Conservation (phyloP, 2,797 vertebrate genomes). For the Molossus molossus region DNA sequence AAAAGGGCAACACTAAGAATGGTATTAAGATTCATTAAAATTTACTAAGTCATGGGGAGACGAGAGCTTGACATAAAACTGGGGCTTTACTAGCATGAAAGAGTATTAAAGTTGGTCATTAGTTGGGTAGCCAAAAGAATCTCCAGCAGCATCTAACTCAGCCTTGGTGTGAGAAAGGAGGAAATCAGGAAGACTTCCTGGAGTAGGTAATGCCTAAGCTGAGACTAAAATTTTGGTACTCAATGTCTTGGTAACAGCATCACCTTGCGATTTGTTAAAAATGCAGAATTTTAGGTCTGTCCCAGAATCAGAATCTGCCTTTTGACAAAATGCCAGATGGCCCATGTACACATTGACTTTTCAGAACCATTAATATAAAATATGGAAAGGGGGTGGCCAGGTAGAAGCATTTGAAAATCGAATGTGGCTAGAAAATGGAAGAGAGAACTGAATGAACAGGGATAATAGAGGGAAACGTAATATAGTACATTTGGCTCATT, state of each 20-base stretch:
- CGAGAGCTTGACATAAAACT: not conserved
- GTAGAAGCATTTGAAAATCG: not conserved
- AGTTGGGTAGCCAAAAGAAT: not conserved
- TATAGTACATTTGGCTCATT: not conserved
- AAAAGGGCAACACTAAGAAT: not conserved
- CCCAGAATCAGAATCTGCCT: not conserved
- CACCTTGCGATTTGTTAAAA: not conserved
- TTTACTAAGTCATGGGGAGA: not conserved
- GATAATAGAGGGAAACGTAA: not conserved
- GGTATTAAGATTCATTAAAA: constrained; percentile 26
- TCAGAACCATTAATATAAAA: not conserved
- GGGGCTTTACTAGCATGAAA: not conserved
- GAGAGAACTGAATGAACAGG: not conserved
- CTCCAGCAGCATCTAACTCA: not conserved
- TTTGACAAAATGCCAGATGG: not conserved
- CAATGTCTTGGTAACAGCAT: not conserved
- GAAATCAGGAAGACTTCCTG: not conserved
- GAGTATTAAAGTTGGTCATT: constrained; percentile 11
- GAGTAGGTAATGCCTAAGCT: not conserved
- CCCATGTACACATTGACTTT: no score
- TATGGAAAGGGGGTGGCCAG: not conserved
- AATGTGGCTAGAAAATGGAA: not conserved
- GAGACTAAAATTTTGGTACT: not conserved
- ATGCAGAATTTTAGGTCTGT: not conserved
- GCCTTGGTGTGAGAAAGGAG: not conserved